A percentile compares a stretch with the other conserved stretches of the same genome.
These are phyloP conservation scores for Hyphantria cunea DNA, from an alignment of 1,140 invertebrate species.

Conservation along the genomic window DNA sequence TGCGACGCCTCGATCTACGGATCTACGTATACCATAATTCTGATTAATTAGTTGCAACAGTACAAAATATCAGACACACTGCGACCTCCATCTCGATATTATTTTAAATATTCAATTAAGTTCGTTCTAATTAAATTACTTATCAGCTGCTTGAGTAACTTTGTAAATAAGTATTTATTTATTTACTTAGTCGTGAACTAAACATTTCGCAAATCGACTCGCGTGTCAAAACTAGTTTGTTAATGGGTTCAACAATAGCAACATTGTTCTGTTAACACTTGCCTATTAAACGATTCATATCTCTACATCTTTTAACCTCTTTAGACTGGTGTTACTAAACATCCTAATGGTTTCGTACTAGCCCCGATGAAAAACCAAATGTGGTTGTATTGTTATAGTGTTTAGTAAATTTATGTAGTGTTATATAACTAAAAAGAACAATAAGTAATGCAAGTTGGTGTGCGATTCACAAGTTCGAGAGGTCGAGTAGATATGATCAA, in stretches of 20 bases:
- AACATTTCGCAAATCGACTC: constrained; percentile 64
- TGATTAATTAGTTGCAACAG: constrained; percentile 57
- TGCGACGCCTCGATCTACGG: constrained; percentile 7
- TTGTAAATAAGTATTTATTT: constrained; percentile 64
- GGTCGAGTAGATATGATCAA: constrained; percentile 8
- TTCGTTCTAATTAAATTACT: constrained; percentile 67
- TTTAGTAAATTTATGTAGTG: constrained; percentile 5
- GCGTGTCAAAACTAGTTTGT: constrained; percentile 74
- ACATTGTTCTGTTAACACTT: constrained; percentile 64
- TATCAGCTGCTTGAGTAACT: constrained; percentile 57
- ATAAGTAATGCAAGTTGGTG: not conserved
- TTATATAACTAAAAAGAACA: constrained; percentile 7
- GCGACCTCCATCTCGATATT: constrained; percentile 37
- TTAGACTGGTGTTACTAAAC: constrained; percentile 44
- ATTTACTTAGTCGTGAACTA: constrained; percentile 66
- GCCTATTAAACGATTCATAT: constrained; percentile 71
- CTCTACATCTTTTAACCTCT: constrained; percentile 65
- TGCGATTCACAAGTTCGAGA: constrained; percentile 10
- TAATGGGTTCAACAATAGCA: constrained; percentile 61
- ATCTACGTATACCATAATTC: constrained; percentile 47
- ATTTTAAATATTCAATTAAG: constrained; percentile 60
- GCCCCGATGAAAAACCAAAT: constrained; percentile 29
- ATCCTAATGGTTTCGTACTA: constrained; percentile 21
- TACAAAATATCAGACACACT: constrained; percentile 13
- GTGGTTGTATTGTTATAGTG: constrained; percentile 4